phyloP scores from a whole-genome alignment of 2,797 vertebrate genomes.

The Vireo griseus region DNA sequence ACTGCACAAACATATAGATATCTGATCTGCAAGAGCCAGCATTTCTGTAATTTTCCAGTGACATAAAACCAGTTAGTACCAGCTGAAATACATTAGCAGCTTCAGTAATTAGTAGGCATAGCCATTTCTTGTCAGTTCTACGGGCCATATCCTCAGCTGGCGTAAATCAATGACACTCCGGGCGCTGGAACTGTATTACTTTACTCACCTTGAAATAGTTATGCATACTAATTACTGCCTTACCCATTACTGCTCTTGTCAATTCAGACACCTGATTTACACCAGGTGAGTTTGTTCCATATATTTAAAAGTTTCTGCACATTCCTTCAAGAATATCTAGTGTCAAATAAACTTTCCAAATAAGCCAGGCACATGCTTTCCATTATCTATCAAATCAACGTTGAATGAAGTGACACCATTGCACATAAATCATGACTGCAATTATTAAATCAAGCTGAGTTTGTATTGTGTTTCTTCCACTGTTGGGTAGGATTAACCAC shows the following conservation, averaged over 20 bases:
- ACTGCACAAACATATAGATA: not conserved
- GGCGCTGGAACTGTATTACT: not conserved
- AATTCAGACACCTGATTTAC: constrained; percentile 37
- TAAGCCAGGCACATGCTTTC: not conserved
- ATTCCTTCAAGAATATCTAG: not conserved
- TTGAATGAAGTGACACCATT: constrained; percentile 21
- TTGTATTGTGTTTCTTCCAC: not conserved
- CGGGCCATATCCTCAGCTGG: not conserved
- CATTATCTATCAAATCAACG: constrained; percentile 43
- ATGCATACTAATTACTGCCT: constrained; percentile 36
- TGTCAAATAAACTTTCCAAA: constrained; percentile 18
- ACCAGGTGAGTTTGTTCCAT: not conserved
- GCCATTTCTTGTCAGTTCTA: constrained; percentile 8
- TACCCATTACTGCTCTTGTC: constrained; percentile 4
- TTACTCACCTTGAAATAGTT: constrained; percentile 32
- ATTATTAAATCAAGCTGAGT: constrained; percentile 43
- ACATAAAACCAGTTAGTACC: not conserved
- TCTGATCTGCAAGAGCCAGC: not conserved
- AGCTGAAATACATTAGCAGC: not conserved
- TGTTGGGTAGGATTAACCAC: not conserved
- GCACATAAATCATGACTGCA: constrained; percentile 9
- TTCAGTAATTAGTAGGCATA: constrained; percentile 12
- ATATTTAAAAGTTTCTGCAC: constrained; percentile 9
- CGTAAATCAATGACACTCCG: not conserved
- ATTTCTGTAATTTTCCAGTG: not conserved